Evolutionary conservation across 2,888 invertebrate species (phyloP).

Genomic region (Vandiemenella viatica): DNA sequence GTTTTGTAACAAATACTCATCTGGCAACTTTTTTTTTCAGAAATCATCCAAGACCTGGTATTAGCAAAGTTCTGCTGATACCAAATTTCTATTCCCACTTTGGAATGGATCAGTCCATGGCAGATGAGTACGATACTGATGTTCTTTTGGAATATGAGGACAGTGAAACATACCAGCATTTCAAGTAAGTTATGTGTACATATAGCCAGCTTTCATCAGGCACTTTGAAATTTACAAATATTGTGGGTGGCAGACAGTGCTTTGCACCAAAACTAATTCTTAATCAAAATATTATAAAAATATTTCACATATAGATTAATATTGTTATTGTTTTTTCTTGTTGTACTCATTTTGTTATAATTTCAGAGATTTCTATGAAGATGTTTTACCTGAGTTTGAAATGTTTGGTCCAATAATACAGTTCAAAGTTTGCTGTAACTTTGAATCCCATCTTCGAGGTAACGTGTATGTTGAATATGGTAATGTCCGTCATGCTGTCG

Average conservation of each 20-base stretch:
- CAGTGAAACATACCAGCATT: conserved; percentile 61
- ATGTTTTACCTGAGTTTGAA: conserved; percentile 71
- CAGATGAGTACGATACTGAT: conserved; percentile 70
- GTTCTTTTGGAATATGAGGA: conserved; percentile 70
- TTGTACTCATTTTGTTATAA: conserved; percentile 8
- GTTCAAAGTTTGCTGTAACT: conserved; percentile 50
- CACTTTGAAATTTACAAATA: not conserved
- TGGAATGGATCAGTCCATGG: conserved; percentile 52
- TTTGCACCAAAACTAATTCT: not conserved
- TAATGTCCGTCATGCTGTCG: conserved; percentile 46
- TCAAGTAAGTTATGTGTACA: conserved; percentile 29
- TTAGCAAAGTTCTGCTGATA: conserved; percentile 58
- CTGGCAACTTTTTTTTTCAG: conserved; percentile 32
- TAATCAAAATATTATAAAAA: not conserved
- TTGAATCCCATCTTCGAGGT: conserved; percentile 71
- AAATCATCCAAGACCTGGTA: conserved; percentile 65
- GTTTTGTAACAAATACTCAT: no score
- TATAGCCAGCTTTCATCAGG: not conserved
- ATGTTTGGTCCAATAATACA: conserved; percentile 29
- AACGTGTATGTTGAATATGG: conserved; percentile 77
- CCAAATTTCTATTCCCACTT: conserved; percentile 75
- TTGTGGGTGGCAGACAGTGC: no score
- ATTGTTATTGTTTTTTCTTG: not conserved
- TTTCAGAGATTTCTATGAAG: conserved; percentile 60
- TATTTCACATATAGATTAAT: not conserved